phyloP scores from a whole-genome alignment of 2,113 vertebrate species.

The Nyctibius bracteatus region DNA sequence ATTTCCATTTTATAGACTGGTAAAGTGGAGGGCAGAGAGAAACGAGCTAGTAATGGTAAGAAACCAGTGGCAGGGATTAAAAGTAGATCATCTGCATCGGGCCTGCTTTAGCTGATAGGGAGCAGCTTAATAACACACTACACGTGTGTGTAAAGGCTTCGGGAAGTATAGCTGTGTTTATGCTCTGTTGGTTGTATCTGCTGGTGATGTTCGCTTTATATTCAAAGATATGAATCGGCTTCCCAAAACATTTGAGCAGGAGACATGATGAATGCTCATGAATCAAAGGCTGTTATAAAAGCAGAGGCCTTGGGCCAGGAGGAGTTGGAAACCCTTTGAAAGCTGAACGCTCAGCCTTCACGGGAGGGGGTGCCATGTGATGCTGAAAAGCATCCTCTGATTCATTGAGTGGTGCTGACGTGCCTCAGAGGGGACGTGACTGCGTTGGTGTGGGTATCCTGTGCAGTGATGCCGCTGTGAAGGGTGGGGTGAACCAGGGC shows the following conservation, averaged over 20 bases:
- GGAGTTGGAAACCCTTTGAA: background rate
- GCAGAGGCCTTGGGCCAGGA: background rate
- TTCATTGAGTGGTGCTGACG: background rate
- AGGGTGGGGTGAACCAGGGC: background rate
- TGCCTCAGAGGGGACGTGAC: background rate
- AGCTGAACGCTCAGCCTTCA: background rate
- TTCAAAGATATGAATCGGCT: background rate
- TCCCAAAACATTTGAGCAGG: background rate
- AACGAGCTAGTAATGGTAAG: background rate
- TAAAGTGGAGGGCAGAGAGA: background rate
- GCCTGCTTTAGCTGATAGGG: background rate
- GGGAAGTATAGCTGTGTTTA: background rate
- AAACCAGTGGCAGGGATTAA: background rate
- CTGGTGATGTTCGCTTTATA: background rate
- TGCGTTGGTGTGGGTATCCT: background rate
- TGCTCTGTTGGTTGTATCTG: background rate
- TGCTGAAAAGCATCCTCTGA: background rate
- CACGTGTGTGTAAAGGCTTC: background rate
- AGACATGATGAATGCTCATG: background rate
- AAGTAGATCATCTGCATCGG: background rate
- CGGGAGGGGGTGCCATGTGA: background rate
- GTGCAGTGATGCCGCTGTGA: background rate
- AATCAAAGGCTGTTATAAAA: constrained; percentile 6
- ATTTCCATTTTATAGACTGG: background rate
- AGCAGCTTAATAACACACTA: background rate